Evolutionary conservation across 2,113 vertebrate species (phyloP).

Genomic region (Tamias sibiricus): DNA sequence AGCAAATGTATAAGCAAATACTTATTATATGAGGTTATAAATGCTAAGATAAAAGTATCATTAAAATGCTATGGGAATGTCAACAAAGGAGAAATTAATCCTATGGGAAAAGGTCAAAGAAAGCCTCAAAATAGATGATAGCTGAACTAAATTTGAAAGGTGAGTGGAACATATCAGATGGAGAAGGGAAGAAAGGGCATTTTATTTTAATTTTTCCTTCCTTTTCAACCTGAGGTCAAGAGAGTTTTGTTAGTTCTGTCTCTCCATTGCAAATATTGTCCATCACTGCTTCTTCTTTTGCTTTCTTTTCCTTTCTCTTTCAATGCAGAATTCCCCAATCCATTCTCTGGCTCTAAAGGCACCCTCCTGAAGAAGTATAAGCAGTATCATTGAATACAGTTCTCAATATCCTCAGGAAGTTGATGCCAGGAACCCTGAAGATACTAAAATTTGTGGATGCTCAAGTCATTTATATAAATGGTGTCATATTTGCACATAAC

Average conservation of each 20-base stretch:
- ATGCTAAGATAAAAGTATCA: constrained; percentile 62
- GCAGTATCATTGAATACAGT: neutral
- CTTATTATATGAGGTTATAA: constrained; percentile 65
- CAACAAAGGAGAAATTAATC: constrained; percentile 67
- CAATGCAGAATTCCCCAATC: neutral
- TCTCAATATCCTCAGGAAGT: neutral
- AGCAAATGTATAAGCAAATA: constrained; percentile 64
- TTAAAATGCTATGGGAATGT: constrained; percentile 67
- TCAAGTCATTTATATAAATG: neutral
- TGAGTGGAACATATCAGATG: neutral
- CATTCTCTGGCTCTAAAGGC: neutral
- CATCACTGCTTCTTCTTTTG: neutral
- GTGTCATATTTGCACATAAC: neutral
- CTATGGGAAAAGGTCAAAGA: constrained; percentile 60
- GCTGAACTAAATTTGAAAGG: constrained; percentile 36
- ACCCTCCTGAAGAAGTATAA: neutral
- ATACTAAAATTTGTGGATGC: neutral
- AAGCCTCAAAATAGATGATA: constrained; percentile 45
- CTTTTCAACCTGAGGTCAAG: neutral
- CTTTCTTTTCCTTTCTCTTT: neutral
- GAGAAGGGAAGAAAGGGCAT: neutral
- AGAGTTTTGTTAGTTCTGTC: neutral
- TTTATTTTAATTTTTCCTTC: constrained; percentile 38
- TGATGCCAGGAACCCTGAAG: neutral
- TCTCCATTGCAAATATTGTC: neutral